Conservation (phyloP, 2,113 vertebrate species). For the Numenius arquata region DNA sequence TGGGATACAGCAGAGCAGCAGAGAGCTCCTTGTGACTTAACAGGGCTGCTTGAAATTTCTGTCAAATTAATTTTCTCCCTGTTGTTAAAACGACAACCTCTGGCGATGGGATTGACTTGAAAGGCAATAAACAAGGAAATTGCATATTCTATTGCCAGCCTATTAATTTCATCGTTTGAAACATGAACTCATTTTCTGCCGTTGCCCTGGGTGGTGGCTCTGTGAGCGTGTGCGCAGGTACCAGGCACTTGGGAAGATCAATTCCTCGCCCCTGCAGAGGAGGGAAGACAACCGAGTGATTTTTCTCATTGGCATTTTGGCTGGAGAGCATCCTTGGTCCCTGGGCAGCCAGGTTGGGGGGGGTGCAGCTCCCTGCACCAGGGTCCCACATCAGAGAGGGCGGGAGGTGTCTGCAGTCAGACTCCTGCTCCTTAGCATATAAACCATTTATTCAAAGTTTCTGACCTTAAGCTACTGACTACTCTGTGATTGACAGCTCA, state of each 20-base stretch:
- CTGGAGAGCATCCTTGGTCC: neutral
- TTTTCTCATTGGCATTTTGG: neutral
- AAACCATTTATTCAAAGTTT: neutral
- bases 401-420: neutral
- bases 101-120: neutral
- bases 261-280: neutral
- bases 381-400: accelerated
- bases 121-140: conserved; percentile 36
- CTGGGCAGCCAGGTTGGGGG: neutral
- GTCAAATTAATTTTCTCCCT: conserved; percentile 19
- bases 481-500: neutral
- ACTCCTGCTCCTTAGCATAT: neutral
- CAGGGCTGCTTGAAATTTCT: neutral
- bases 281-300: neutral
- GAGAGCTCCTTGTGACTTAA: neutral
- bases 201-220: neutral
- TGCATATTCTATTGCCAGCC: neutral
- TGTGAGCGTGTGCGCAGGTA: neutral
- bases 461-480: neutral
- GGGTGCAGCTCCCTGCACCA: accelerated
- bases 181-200: neutral
- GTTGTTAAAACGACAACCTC: conserved; percentile 18
- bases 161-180: neutral
- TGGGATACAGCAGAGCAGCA: neutral
- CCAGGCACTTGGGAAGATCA: neutral